Conservation (phyloP, 2,113 vertebrate species). For the Aviceda subcristata region DNA sequence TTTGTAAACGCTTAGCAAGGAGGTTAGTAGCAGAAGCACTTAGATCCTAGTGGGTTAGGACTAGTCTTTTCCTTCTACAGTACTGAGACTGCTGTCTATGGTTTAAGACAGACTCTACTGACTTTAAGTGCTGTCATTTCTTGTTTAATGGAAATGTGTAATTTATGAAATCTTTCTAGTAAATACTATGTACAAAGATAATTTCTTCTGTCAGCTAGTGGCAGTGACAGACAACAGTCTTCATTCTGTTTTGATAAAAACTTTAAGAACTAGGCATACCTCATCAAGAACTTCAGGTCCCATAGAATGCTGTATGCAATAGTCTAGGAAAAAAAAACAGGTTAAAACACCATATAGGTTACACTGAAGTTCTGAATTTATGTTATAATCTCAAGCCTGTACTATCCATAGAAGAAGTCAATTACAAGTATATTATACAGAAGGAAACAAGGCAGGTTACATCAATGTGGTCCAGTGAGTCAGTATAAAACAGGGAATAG, state of each 20-base stretch:
- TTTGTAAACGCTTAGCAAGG: neutral
- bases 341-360: neutral
- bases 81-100: neutral
- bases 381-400: neutral
- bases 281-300: constrained; percentile 98
- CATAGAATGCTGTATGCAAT: constrained; percentile 98
- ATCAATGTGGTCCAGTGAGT: neutral
- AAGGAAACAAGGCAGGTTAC: neutral
- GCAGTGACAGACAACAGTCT: neutral
- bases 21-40: neutral
- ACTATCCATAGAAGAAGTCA: neutral
- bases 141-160: neutral
- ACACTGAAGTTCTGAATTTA: neutral
- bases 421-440: neutral
- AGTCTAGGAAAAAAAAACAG: constrained; percentile 76
- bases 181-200: neutral
- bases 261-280: constrained; percentile 74
- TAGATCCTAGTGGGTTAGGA: neutral
- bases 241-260: neutral
- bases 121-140: neutral
- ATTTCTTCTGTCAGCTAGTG: neutral
- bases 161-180: neutral
- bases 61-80: neutral
- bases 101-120: neutral
- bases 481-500: neutral